Evolutionary conservation across 2,113 vertebrate species (phyloP).

Genomic region (Jacana jacana): DNA sequence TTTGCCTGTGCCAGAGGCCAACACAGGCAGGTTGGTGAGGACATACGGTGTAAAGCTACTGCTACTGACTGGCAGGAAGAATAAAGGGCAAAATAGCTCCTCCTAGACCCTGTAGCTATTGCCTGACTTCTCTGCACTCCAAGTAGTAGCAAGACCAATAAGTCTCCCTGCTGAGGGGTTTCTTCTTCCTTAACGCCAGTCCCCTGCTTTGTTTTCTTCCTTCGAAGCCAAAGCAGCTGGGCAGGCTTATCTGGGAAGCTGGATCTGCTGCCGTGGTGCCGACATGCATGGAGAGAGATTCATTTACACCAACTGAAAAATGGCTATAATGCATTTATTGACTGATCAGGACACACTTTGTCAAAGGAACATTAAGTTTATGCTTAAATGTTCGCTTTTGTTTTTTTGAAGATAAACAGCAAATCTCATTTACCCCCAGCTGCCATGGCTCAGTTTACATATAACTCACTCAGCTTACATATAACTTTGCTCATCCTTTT

Average conservation of each 20-base stretch:
- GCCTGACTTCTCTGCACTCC: not conserved
- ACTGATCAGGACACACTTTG: not conserved
- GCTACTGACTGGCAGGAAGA: not conserved
- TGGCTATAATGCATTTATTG: not conserved
- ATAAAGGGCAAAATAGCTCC: not conserved
- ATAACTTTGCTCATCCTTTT: slow-evolving; percentile 2
- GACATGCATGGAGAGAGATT: not conserved
- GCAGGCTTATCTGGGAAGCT: not conserved
- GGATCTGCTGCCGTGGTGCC: not conserved
- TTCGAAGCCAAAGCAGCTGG: not conserved
- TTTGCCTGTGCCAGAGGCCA: not conserved
- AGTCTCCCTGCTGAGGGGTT: not conserved
- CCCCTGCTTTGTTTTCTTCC: not conserved
- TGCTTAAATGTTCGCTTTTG: not conserved
- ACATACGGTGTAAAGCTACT: not conserved
- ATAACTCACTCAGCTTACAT: not conserved
- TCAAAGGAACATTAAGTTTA: not conserved
- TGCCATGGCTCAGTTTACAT: not conserved
- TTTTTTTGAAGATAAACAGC: not conserved
- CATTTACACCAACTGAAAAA: not conserved
- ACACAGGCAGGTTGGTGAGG: not conserved
- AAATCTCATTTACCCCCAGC: not conserved
- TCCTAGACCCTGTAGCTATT: not conserved
- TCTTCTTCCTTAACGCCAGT: not conserved
- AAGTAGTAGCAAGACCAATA: not conserved